A percentile compares a stretch with the other conserved stretches of the same genome.
These are phyloP conservation scores for Cataglyphis altisquamis DNA, from an alignment of 2,888 invertebrate species.

Conservation along the genomic window DNA sequence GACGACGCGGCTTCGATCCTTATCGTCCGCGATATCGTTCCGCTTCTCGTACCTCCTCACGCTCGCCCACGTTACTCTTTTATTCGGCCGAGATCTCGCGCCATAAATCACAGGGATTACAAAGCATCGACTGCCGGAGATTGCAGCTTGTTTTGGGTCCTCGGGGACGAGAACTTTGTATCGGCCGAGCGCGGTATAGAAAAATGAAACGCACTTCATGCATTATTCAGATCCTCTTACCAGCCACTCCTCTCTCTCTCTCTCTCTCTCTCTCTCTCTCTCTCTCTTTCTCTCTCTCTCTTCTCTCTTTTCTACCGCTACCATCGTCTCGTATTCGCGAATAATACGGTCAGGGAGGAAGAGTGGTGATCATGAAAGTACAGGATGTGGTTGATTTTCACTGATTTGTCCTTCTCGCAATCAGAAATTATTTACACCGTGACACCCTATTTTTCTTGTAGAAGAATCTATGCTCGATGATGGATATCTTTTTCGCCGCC, in stretches of 20 bases:
- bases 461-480: conserved; percentile 13
- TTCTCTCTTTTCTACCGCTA: not conserved
- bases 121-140: conserved; percentile 76
- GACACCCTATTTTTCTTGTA: not conserved
- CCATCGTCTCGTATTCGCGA: conserved; percentile 49
- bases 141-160: conserved; percentile 77
- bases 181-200: conserved; percentile 70
- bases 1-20: conserved; percentile 66
- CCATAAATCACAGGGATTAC: conserved; percentile 77
- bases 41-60: not conserved
- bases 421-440: conserved; percentile 53
- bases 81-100: conserved; percentile 73
- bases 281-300: not conserved
- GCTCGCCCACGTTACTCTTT: conserved; percentile 18
- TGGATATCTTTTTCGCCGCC: conserved; percentile 6
- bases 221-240: conserved; percentile 74
- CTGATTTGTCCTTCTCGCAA: conserved; percentile 66
- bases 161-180: conserved; percentile 73
- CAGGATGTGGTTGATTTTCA: conserved; percentile 41
- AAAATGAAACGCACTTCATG: conserved; percentile 78
- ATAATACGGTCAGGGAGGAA: conserved; percentile 50
- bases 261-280: no score
- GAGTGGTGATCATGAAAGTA: conserved; percentile 25
- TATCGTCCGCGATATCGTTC: conserved; percentile 61
- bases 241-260: conserved; percentile 8